Conservation (phyloP, 2,113 vertebrate genomes). For the Calyptommatus sinebrachiatus region DNA sequence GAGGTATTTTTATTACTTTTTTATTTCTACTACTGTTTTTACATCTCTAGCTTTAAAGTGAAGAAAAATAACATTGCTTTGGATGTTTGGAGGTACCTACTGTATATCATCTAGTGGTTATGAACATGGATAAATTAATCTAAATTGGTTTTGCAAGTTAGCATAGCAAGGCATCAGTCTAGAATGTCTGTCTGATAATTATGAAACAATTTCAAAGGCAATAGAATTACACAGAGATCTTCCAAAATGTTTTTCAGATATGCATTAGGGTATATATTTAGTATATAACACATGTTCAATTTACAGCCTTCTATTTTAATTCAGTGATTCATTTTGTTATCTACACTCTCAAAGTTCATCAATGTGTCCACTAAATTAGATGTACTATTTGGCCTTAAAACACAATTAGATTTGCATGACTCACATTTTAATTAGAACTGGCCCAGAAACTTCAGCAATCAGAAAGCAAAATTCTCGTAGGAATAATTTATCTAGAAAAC, state of each 20-base stretch:
- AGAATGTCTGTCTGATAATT: neutral
- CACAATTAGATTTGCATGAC: slow-evolving; percentile 38
- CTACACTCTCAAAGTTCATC: neutral
- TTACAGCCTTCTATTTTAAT: neutral
- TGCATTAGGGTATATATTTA: neutral
- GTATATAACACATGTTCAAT: neutral
- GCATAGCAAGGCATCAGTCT: no score
- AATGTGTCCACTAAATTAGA: neutral
- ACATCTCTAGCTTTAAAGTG: slow-evolving; percentile 48
- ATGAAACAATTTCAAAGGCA: neutral
- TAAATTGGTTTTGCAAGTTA: neutral
- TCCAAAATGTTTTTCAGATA: neutral
- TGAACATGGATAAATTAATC: slow-evolving; percentile 28
- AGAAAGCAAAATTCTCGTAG: slow-evolving; percentile 65
- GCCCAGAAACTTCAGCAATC: slow-evolving; percentile 57
- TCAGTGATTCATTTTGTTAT: neutral
- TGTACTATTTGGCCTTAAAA: no score
- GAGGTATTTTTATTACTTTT: no score
- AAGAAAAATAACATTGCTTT: slow-evolving; percentile 39
- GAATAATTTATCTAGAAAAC: slow-evolving; percentile 66
- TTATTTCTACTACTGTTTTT: neutral
- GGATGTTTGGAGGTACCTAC: slow-evolving; percentile 15
- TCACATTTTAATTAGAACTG: slow-evolving; percentile 74
- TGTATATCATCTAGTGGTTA: neutral
- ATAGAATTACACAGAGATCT: neutral